phyloP scores from a whole-genome alignment of 2,888 invertebrate genomes.

The Branchellion lobata region DNA sequence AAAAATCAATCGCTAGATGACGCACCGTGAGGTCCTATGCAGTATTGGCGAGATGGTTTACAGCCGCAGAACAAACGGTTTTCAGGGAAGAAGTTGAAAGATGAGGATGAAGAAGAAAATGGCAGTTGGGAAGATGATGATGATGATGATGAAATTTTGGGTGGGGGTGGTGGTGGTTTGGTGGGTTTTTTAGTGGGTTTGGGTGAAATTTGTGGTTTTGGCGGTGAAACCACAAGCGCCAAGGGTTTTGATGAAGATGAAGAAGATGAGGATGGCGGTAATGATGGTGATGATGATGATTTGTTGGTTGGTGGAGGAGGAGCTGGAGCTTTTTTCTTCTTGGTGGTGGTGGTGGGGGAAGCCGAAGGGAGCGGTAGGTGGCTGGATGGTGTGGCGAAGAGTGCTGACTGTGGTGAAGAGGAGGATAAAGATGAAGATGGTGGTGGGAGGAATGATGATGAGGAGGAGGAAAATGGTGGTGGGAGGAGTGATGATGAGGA shows the following conservation, averaged over 20 bases:
- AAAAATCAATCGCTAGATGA: no score
- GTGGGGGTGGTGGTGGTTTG: background rate
- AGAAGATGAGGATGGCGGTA: background rate
- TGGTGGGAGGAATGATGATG: background rate
- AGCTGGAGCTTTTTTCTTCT: no score
- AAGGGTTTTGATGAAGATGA: background rate
- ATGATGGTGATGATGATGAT: background rate
- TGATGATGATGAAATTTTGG: background rate
- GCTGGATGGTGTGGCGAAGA: background rate
- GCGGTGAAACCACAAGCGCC: background rate
- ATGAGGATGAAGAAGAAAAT: background rate
- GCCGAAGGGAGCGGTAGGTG: no score
- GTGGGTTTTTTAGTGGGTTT: slow-evolving; percentile 1
- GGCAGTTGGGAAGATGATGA: background rate
- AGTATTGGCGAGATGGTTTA: background rate
- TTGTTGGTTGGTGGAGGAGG: no score
- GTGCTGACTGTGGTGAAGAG: background rate
- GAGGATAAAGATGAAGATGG: background rate
- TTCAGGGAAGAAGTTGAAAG: background rate
- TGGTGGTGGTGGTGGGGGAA: no score
- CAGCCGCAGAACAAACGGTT: slow-evolving; percentile 2
- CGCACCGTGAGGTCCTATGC: no score
- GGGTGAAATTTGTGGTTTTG: background rate
- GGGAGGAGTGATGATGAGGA: background rate
- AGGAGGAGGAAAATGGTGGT: no score